Base-by-base conservation (phyloP, 2,888 invertebrate genomes). In the Mactromeris polynyma region DNA sequence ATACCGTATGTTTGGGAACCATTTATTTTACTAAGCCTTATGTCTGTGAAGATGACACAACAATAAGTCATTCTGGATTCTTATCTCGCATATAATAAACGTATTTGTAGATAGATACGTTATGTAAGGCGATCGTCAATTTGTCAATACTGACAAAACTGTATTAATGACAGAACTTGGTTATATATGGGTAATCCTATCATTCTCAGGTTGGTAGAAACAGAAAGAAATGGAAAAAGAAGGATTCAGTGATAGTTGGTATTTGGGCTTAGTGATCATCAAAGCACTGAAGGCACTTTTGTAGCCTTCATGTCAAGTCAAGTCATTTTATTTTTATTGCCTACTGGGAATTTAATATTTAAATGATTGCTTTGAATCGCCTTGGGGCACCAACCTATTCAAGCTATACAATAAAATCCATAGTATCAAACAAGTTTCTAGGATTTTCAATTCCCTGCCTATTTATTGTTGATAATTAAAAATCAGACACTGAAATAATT, bases 41-140 rank as follows among this genome's bases (percentile, higher is more conserved):
- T 19, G 73, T 73, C 73, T 73, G 33, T n/a, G 14, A 73, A 73
- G 73, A 73, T 73, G 73, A 73, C 33, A 73, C 1, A 33, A 73
- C 33, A 7, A 33, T 73, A 73, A 4, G 73, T 73, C 36, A 73
- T 73, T 19, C 73, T 73, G 9, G 2, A 17, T 19, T 33, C 36
- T 26, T 73, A 33, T 73, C 17, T 36, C 17, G 9, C 17, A 31
- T 14, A 14, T 31, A 6, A 33, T 19, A 73, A 14, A 33, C 17
- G 14, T 17, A 73, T 19, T 36, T 36, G 19, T 73, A 33, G 36
- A 33, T 11, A 73, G 33, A 73, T 36, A 26, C 7, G 58, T 26
- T 58, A 58, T 26, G 26, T 26, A 73, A 31, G 33, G 7, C 9
- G 69, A 69, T 33, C 14, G 69, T 69, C 33, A 31, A 73, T 73